Base-by-base conservation (phyloP, 2,113 vertebrate species). In the Aptenodytes forsteri region DNA sequence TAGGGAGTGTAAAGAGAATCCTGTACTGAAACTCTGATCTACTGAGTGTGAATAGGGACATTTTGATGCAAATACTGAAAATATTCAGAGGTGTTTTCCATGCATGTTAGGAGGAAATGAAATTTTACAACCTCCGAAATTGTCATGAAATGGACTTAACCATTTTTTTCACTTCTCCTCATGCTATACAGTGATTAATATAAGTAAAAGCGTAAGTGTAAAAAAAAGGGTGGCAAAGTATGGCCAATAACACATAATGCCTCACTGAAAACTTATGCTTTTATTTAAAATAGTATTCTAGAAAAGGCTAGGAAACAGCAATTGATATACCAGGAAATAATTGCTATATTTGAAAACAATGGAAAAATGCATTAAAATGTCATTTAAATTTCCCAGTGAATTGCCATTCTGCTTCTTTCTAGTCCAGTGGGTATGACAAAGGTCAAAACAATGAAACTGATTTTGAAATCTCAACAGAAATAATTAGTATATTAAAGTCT, bases 281-380 rank as follows among this genome's bases (percentile, higher is more conserved):
- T 77, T 83, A 38, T 94, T 88, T 86, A 69, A 76, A 87, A 73
- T 40, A 26, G 10, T 54, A 1, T 70, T 77, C 34, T 47, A 80
- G 38, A 75, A 77, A 54, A 78, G 20, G 9, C 79, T 90, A 76
- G 18, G 75, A 83, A 92, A 83, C 22, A 75, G 72, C 64, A 81
- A 25, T 40, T 93, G n/a, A 61, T 93, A 46, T 46, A 73, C 34
- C n/a, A 54, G 71, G 34, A 93, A 90, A 80, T 85, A 83, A 85
- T 73, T 61, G 23, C 50, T 90, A 0, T 80, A 58, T 94, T 90
- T 90, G 81, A 88, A 83, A 93, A 80, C 58, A 93, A 54, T 72
- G 96, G 96, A 95, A 97, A 96, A 95, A 93, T n/a, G 9, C n/a
- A 92, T 96, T 96, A 96, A 88, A 90, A 80, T 83, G 82, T 83